Base-by-base conservation (phyloP, 1,140 invertebrate species). In the Zaprionus vittiger region DNA sequence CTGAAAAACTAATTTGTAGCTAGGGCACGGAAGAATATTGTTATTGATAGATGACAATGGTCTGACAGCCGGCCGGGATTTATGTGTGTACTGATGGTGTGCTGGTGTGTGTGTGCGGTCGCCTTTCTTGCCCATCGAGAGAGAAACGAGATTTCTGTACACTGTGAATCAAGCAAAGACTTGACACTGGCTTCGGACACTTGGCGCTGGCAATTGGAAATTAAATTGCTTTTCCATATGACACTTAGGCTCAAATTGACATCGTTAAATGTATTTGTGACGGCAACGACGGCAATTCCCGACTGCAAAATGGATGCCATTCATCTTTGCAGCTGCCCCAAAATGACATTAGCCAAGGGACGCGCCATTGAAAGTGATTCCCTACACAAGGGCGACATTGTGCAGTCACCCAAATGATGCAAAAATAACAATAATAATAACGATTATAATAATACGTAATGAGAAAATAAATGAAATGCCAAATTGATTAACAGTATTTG, bases 1-100 rank as follows among this genome's bases (percentile, higher is more conserved):
- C 73, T 80, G 73, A 49, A 84, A 87, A 89, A 87, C 84, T 87
- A 87, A 87, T 87, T 87, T 87, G 81, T 80, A 68, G 69, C 83
- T 69, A 49, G 69, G 64, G 72, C 64, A 82, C 44, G 41, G 14
- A 37, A 79, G 76, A 84, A 89, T 87, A 84, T 89, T 89, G 81
- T 89, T 87, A 87, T 87, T 89, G 85, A 89, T 86, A 86, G 78
- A 66, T 60, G 61, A 87, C 65, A 80, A 79, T 70, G 73, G 73
- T 44, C 47, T 59, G n/a, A 57, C 59, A 75, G 67, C 41, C 68
- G 74, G 52, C 47, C 70, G 61, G 41, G 41, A 65, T 67, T 78
- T 79, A 79, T 79, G 73, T 79, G 41, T 44, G 56, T 63, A n/a
- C n/a, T n/a, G 38, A 22, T 22, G 37, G 28, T 17, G 7, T 17